phyloP scores from a whole-genome alignment of 2,888 invertebrate genomes.

The Ornithoptera priamus region DNA sequence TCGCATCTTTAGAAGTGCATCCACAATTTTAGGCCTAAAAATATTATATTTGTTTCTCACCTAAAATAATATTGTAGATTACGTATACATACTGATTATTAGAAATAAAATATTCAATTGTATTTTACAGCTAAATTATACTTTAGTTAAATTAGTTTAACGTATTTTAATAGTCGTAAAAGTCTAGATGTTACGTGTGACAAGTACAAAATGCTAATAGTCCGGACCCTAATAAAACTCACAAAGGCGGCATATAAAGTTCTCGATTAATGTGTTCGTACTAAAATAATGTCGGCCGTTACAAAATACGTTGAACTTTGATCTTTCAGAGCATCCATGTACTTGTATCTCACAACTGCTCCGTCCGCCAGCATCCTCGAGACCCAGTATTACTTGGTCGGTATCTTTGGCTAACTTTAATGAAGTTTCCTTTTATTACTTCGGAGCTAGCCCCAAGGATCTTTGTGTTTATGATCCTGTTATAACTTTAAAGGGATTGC shows the following conservation, averaged over 20 bases:
- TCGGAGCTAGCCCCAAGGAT: slow-evolving; percentile 61
- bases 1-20: too few relatives aligned
- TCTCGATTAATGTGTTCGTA: slow-evolving; percentile 29
- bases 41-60: neutral
- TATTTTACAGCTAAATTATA: neutral
- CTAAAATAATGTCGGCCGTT: slow-evolving; percentile 29
- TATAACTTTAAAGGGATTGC: slow-evolving; percentile 69
- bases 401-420: slow-evolving; percentile 69
- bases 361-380: slow-evolving; percentile 43
- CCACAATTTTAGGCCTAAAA: too few relatives aligned
- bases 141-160: neutral
- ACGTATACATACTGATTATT: neutral
- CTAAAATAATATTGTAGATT: neutral
- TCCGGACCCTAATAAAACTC: slow-evolving; percentile 17
- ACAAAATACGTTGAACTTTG: slow-evolving; percentile 32
- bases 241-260: slow-evolving; percentile 18
- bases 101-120: neutral
- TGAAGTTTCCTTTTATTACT: slow-evolving; percentile 73
- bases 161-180: slow-evolving; percentile 1
- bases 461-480: slow-evolving; percentile 70
- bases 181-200: slow-evolving; percentile 2
- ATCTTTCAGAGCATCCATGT: slow-evolving; percentile 30
- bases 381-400: slow-evolving; percentile 53
- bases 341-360: slow-evolving; percentile 28
- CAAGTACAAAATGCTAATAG: slow-evolving; percentile 10